Conservation (phyloP, 2,888 invertebrate species). For the Onthophagus sagittarius region DNA sequence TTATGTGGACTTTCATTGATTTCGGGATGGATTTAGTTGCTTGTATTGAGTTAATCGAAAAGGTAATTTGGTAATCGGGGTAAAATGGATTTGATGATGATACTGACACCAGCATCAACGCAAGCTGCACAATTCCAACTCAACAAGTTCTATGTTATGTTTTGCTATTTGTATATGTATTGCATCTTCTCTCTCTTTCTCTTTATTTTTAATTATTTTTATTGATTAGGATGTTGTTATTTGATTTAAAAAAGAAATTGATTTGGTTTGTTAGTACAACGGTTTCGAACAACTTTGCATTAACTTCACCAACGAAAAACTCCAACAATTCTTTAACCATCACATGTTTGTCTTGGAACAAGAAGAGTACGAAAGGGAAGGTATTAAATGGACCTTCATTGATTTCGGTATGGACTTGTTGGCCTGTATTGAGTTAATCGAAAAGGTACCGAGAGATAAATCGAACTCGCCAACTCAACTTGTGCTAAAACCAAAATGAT, state of each 20-base stretch:
- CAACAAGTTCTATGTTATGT: background rate
- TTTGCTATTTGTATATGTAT: background rate
- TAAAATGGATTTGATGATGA: background rate
- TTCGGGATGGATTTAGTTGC: conserved; percentile 95
- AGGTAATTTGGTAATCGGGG: conserved; percentile 59
- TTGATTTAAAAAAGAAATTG: background rate
- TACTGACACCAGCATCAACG: background rate
- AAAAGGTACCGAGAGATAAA: conserved; percentile 64
- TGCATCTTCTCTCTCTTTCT: background rate
- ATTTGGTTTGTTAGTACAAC: conserved; percentile 63
- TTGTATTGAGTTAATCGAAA: conserved; percentile 94
- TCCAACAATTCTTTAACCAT: conserved; percentile 98
- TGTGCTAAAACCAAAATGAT: background rate
- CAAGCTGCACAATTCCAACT: background rate
- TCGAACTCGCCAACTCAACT: background rate
- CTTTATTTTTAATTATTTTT: background rate
- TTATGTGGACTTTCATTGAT: conserved; percentile 95
- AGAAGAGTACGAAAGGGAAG: conserved; percentile 93
- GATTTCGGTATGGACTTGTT: conserved; percentile 97
- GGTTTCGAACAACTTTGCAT: conserved; percentile 98
- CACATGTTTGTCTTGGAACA: conserved; percentile 98
- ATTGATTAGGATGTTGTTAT: too few species aligned
- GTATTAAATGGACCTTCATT: conserved; percentile 94
- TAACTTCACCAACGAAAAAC: conserved; percentile 97
- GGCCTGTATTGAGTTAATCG: conserved; percentile 93